Percentiles rank a stretch among this genome's conserved stretches.
Evolutionary conservation across 2,113 vertebrate genomes (phyloP).

Genomic region (Leucopternis melanops): DNA sequence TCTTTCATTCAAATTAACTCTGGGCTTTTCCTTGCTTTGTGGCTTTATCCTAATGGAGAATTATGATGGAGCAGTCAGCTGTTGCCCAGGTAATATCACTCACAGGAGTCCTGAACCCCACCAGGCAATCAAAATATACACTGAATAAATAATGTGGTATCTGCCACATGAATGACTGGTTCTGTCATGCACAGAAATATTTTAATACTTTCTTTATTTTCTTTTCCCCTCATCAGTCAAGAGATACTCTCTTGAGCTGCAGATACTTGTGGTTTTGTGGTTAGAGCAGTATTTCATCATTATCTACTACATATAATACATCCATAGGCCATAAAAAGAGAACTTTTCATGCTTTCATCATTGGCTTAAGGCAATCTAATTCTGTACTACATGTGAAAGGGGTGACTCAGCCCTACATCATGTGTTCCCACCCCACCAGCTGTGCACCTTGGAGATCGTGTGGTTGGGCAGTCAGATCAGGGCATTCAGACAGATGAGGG

Average conservation of each 20-base stretch:
- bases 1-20: conserved; percentile 15
- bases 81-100: background rate
- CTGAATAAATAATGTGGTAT: background rate
- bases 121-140: background rate
- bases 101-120: background rate
- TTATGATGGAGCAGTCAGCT: background rate
- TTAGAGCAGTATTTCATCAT: background rate
- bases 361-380: background rate
- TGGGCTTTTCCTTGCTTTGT: background rate
- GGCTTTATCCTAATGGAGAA: background rate
- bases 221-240: background rate
- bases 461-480: background rate
- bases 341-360: background rate
- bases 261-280: background rate
- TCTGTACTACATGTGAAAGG: background rate
- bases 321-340: background rate
- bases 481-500: background rate
- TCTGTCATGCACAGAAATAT: background rate
- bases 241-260: background rate
- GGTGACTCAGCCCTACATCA: background rate
- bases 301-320: background rate
- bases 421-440: background rate
- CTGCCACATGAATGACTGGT: background rate
- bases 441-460: background rate
- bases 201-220: background rate